These are phyloP conservation scores for Pteropus rufus DNA, from an alignment of 2,797 vertebrate genomes.

Conservation along the genomic window DNA sequence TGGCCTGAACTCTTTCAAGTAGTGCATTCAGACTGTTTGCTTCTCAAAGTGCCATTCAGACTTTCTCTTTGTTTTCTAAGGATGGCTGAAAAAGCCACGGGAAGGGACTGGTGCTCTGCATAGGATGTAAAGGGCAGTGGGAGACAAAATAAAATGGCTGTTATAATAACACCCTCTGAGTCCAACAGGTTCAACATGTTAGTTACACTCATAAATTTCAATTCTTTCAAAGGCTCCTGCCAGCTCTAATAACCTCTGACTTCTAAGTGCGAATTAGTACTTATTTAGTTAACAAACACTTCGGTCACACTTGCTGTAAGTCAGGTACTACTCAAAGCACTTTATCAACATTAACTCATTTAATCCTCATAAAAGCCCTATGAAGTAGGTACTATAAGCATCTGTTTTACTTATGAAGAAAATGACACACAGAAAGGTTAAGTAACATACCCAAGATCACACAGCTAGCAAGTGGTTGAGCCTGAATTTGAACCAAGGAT, in stretches of 20 bases:
- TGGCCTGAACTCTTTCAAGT: not conserved
- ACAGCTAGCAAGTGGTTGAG: not conserved
- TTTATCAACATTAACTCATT: not conserved
- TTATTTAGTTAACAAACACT: not conserved
- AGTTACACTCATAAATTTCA: not conserved
- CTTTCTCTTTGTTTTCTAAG: not conserved
- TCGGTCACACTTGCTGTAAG: not conserved
- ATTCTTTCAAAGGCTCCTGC: constrained; percentile 12
- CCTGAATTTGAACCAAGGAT: not conserved
- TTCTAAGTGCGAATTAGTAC: not conserved
- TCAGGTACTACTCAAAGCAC: not conserved
- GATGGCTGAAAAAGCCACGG: not conserved
- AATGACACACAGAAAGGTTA: not conserved
- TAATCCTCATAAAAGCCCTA: not conserved
- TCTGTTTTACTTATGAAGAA: constrained; percentile 5
- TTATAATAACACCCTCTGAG: not conserved
- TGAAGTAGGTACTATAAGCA: not conserved
- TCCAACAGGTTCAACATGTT: not conserved
- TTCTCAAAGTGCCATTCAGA: not conserved
- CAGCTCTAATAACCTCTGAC: not conserved
- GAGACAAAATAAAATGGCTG: not conserved
- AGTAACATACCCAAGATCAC: not conserved
- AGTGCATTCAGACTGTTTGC: not conserved
- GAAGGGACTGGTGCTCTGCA: not conserved
- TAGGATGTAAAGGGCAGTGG: not conserved